These are phyloP conservation scores for Eidolon dupreanum DNA, from an alignment of 2,797 vertebrate species.

Conservation along the genomic window DNA sequence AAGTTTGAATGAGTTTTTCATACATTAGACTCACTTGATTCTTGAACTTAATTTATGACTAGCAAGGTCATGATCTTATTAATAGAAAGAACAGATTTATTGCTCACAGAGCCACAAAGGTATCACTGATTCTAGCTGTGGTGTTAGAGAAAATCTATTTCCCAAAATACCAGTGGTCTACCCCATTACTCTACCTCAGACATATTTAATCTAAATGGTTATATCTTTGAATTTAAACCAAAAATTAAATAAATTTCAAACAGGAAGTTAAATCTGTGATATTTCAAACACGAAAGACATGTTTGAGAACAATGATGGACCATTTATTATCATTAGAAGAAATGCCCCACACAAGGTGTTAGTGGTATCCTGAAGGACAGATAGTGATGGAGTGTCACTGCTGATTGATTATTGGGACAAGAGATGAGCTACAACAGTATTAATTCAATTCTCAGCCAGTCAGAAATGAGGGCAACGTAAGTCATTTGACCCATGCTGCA, in stretches of 20 bases:
- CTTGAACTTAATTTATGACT: not conserved
- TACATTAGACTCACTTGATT: not conserved
- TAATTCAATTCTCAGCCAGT: not conserved
- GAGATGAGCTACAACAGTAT: not conserved
- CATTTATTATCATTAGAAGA: not conserved
- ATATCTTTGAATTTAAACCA: not conserved
- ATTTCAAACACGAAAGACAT: not conserved
- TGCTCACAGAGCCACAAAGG: not conserved
- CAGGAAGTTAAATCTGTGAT: not conserved
- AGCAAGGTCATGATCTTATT: not conserved
- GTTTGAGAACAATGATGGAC: not conserved
- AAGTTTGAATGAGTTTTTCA: not conserved
- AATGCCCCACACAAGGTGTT: not conserved
- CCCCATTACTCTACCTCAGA: not conserved
- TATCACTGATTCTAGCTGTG: not conserved
- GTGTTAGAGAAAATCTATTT: not conserved
- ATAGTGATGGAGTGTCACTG: not conserved
- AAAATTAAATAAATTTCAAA: not conserved
- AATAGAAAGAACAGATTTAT: not conserved
- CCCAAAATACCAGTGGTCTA: not conserved
- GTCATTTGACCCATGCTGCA: not conserved
- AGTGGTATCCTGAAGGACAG: not conserved
- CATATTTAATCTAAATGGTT: not conserved
- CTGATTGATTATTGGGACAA: not conserved
- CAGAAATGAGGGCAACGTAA: not conserved